phyloP scores from a whole-genome alignment of 1,140 invertebrate species.

The Dryas iulia region DNA sequence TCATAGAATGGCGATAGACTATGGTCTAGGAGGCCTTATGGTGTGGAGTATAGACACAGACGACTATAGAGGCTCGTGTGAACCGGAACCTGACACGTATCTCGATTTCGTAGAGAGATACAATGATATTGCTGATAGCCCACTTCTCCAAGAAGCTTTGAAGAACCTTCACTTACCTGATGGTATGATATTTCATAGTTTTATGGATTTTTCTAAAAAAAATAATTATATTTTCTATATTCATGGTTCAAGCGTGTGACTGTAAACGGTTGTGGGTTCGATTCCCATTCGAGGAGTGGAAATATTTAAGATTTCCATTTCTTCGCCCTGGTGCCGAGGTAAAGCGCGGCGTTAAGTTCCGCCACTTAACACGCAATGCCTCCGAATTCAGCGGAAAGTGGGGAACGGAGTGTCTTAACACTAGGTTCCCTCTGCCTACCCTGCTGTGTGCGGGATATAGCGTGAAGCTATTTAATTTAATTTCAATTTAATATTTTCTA shows the following conservation, averaged over 20 bases:
- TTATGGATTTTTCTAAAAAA: too few relatives aligned
- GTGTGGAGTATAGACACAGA: constrained; percentile 91
- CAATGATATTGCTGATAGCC: constrained; percentile 50
- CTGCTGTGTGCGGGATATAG: too few relatives aligned
- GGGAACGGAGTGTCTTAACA: too few relatives aligned
- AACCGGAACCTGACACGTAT: constrained; percentile 66
- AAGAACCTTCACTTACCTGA: constrained; percentile 57
- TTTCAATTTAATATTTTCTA: too few relatives aligned
- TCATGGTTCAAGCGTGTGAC: neutral
- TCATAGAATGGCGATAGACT: constrained; percentile 81
- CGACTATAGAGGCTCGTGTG: constrained; percentile 86
- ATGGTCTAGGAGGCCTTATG: constrained; percentile 89
- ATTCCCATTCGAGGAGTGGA: neutral
- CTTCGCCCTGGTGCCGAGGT: neutral
- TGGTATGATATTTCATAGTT: constrained; percentile 38
- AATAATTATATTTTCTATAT: too few relatives aligned
- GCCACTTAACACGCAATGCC: too few relatives aligned
- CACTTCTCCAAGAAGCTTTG: constrained; percentile 50
- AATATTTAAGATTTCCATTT: neutral
- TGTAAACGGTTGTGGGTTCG: neutral
- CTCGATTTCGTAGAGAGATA: constrained; percentile 68
- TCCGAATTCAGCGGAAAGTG: too few relatives aligned
- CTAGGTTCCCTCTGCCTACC: too few relatives aligned
- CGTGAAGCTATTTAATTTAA: too few relatives aligned
- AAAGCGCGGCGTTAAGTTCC: too few relatives aligned